Base-by-base conservation (phyloP, 2,888 invertebrate species). In the Amphipyra berbera region DNA sequence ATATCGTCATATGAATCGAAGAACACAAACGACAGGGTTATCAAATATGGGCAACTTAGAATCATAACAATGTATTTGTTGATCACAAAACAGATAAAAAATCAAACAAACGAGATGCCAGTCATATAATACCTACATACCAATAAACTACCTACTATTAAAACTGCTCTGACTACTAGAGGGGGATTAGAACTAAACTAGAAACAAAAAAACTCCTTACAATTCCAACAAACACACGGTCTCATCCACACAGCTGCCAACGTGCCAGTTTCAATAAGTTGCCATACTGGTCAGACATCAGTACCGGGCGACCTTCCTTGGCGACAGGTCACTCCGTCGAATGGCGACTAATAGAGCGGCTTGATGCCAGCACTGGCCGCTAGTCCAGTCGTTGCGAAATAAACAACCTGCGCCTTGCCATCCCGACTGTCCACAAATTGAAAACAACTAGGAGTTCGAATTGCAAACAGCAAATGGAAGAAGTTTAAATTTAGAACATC, bases 281-380 rank as follows among this genome's bases (percentile, higher is more conserved):
- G 90, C 88, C 84, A 86, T 85, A 89, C 90, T 88, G 87, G 92
- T 89, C 82, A 85, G 84, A 78, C 90, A 89, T 89, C 90, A 88
- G 82, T 84, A 88, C 90, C 86, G 90, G 91, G 81, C 90, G 91
- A 88, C 92, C 92, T 92, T 91, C 90, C 90, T 80, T 79, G 87
- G 90, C 88, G 92, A 91, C 92, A 91, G 92, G 90, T 92, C 92
- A 91, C 82, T 76, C 79, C 78, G 79, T 76, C 79, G 82, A 80
- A 76, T 70, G 82, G 82, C 83, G 81, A 81, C 87, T 87, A 87
- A 86, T 89, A 87, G 90, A 87, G 80, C 85, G 81, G 85, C 77
- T 76, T 63, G 72, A 76, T 74, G 75, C 82, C 60, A 67, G 63
- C 64, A 45, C 62, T 57, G 42, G 65, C 52, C 54, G 40, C 58